Evolutionary conservation across 2,113 vertebrate species (phyloP).

Genomic region (Pyxicephalus adspersus): DNA sequence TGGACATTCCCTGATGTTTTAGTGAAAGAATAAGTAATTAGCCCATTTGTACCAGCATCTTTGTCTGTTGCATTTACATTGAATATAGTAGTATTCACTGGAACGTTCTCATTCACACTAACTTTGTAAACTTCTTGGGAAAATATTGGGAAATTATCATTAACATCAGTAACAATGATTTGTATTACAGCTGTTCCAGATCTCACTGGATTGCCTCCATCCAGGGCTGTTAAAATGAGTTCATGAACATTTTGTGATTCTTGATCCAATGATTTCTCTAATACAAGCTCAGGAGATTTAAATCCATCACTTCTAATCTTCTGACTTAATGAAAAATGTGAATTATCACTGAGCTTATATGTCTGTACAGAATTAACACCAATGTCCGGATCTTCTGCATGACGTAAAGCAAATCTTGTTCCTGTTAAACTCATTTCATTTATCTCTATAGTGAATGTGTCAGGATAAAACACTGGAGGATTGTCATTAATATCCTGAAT

Average conservation of each 20-base stretch:
- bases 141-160: constrained; percentile 77
- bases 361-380: constrained; percentile 55
- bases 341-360: constrained; percentile 54
- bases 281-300: constrained; percentile 66
- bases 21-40: constrained; percentile 70
- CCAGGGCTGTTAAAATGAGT: constrained; percentile 73
- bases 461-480: constrained; percentile 61
- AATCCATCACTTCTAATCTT: constrained; percentile 64
- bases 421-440: constrained; percentile 62
- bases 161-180: constrained; percentile 74
- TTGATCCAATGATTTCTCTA: constrained; percentile 74
- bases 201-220: constrained; percentile 73
- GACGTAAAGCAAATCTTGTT: constrained; percentile 56
- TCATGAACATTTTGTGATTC: constrained; percentile 63
- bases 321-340: constrained; percentile 68
- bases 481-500: constrained; percentile 69
- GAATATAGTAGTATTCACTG: constrained; percentile 66
- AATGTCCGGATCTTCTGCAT: constrained; percentile 60
- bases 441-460: constrained; percentile 61
- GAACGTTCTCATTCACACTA: constrained; percentile 69
- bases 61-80: constrained; percentile 71
- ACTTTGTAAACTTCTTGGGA: constrained; percentile 68
- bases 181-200: constrained; percentile 70
- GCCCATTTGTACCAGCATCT: constrained; percentile 75
- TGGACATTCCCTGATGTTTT: constrained; percentile 19